Conservation (phyloP, 1,140 invertebrate species). For the Pinna nobilis region DNA sequence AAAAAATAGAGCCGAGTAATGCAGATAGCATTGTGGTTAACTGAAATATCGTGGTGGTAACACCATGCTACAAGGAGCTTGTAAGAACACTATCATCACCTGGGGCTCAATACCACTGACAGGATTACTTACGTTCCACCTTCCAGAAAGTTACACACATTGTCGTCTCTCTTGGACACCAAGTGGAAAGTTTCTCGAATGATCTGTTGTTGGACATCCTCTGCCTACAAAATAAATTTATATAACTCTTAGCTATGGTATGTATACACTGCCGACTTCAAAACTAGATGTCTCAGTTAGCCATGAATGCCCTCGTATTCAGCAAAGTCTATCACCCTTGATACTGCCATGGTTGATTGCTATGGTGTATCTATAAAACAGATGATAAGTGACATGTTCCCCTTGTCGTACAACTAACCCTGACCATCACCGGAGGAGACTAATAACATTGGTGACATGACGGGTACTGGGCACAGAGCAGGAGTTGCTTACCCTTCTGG, state of each 20-base stretch:
- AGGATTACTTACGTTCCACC: conserved; percentile 87
- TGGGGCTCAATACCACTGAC: no score
- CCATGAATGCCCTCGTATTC: background rate
- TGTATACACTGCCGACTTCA: background rate
- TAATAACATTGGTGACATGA: no score
- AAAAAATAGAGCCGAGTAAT: no score
- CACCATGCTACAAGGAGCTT: no score
- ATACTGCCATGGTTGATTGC: background rate
- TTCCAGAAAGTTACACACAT: conserved; percentile 99
- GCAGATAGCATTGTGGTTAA: no score
- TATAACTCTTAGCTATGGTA: conserved; percentile 26
- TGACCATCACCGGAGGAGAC: background rate
- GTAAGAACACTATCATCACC: no score
- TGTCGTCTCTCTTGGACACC: conserved; percentile 99
- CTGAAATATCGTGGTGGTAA: no score
- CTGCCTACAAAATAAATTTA: conserved; percentile 83
- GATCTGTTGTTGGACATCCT: conserved; percentile 99
- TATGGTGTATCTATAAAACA: background rate
- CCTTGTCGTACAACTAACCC: no score
- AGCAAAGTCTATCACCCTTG: background rate
- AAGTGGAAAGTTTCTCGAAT: conserved; percentile 99
- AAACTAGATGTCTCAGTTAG: background rate
- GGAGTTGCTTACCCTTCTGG: no score
- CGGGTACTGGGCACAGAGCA: no score
- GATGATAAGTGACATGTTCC: no score